phyloP scores from a whole-genome alignment of 2,888 invertebrate genomes.

The Poecilobothrus nobilitatus region DNA sequence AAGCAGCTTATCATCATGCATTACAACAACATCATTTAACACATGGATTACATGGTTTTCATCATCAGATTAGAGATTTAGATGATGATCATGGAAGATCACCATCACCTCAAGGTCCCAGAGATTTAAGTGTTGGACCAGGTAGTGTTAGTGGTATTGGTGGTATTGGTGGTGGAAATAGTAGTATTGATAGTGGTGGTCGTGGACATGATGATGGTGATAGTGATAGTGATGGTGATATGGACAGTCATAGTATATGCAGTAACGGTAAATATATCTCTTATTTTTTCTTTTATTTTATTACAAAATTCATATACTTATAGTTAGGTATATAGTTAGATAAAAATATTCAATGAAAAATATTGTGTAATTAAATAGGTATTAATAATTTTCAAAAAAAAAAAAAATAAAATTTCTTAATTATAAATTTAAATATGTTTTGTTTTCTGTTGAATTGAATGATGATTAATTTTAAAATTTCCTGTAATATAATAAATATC shows the following conservation, averaged over 20 bases:
- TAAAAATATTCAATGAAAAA: too few relatives aligned
- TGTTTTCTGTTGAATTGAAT: too few relatives aligned
- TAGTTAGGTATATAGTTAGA: neutral
- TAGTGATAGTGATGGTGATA: slow-evolving; percentile 42
- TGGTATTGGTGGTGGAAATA: slow-evolving; percentile 14
- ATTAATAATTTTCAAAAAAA: too few relatives aligned
- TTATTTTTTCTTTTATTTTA: slow-evolving; percentile 5
- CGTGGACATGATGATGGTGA: slow-evolving; percentile 44
- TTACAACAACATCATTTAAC: slow-evolving; percentile 26
- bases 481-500: too few relatives aligned
- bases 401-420: too few relatives aligned
- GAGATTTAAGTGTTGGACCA: slow-evolving; percentile 30
- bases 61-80: slow-evolving; percentile 26
- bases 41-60: slow-evolving; percentile 17
- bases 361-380: too few relatives aligned
- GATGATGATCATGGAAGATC: slow-evolving; percentile 37
- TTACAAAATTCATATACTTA: neutral
- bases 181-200: slow-evolving; percentile 25
- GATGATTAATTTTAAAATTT: too few relatives aligned
- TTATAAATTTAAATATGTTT: too few relatives aligned
- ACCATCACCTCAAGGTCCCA: slow-evolving; percentile 38
- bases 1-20: slow-evolving; percentile 26
- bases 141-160: neutral
- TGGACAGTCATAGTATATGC: slow-evolving; percentile 31
- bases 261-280: slow-evolving; percentile 27